Evolutionary conservation across 1,140 invertebrate species (phyloP).

Genomic region (Neocloeon triangulifer): DNA sequence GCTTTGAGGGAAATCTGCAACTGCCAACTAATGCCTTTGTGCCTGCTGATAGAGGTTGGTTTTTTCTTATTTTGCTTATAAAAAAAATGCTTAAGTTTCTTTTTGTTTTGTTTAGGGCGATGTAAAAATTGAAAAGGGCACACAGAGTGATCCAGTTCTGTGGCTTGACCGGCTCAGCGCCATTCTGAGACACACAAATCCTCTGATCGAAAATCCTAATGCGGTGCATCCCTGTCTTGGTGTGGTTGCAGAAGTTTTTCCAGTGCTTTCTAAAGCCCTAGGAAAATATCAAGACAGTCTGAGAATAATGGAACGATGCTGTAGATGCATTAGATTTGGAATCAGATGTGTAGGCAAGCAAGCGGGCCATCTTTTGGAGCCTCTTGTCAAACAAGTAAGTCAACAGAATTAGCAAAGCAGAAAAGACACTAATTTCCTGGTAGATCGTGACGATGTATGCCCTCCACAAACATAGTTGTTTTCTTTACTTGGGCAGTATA

Average conservation of each 20-base stretch:
- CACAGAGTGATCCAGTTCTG: slow-evolving; percentile 55
- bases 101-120: background rate
- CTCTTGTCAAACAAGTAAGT: slow-evolving; percentile 51
- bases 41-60: slow-evolving; percentile 25
- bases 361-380: slow-evolving; percentile 49
- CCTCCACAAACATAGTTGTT: slow-evolving; percentile 71
- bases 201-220: slow-evolving; percentile 28
- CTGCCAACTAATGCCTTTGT: slow-evolving; percentile 46
- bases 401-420: too few relatives aligned
- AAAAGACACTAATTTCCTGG: too few relatives aligned
- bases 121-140: slow-evolving; percentile 17
- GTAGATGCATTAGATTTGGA: slow-evolving; percentile 71
- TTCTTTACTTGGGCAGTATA: slow-evolving; percentile 85
- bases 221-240: slow-evolving; percentile 56
- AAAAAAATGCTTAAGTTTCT: background rate
- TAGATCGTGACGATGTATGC: slow-evolving; percentile 71
- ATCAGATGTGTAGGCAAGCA: slow-evolving; percentile 66
- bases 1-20: slow-evolving; percentile 57
- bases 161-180: slow-evolving; percentile 84
- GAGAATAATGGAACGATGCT: slow-evolving; percentile 76
- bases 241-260: slow-evolving; percentile 70
- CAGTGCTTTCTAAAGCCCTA: slow-evolving; percentile 55
- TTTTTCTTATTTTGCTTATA: too few relatives aligned
- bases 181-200: slow-evolving; percentile 61
- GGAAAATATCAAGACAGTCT: slow-evolving; percentile 56